Evolutionary conservation across 2,888 invertebrate species (phyloP).

Genomic region (Lingula anatina): DNA sequence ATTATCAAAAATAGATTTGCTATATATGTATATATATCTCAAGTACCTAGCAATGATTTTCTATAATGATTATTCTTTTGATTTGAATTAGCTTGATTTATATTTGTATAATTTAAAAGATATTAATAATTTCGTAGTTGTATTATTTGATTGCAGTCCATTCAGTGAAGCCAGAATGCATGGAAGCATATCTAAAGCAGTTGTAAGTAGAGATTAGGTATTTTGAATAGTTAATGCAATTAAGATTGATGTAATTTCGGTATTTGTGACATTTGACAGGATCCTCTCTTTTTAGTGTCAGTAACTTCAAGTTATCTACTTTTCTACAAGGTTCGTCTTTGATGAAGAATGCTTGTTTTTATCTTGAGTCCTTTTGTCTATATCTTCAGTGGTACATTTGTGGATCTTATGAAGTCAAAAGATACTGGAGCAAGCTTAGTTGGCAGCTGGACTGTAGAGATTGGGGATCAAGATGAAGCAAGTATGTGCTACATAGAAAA

Average conservation of each 20-base stretch:
- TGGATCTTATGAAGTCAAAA: slow-evolving; percentile 60
- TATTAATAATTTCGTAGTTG: background rate
- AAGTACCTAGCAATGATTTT: too few species aligned
- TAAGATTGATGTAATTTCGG: too few species aligned
- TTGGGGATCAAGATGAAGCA: slow-evolving; percentile 95
- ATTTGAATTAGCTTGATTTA: background rate
- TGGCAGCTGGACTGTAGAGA: slow-evolving; percentile 93
- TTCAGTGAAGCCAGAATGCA: slow-evolving; percentile 84
- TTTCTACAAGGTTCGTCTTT: too few species aligned
- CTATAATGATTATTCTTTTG: background rate
- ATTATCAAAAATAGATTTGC: too few species aligned
- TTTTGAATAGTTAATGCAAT: background rate
- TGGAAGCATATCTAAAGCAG: slow-evolving; percentile 79
- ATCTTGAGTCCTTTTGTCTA: too few species aligned
- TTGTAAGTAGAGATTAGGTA: slow-evolving; percentile 66
- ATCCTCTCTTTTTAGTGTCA: too few species aligned
- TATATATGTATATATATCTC: too few species aligned
- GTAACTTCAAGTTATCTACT: too few species aligned
- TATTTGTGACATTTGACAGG: too few species aligned
- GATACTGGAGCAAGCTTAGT: slow-evolving; percentile 77
- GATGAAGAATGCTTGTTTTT: too few species aligned
- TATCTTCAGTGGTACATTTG: slow-evolving; percentile 44
- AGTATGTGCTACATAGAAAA: slow-evolving; percentile 28
- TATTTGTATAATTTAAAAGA: background rate
- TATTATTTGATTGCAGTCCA: slow-evolving; percentile 65